phyloP scores from a whole-genome alignment of 1,140 invertebrate genomes.

The Drosophila pseudoobscura region DNA sequence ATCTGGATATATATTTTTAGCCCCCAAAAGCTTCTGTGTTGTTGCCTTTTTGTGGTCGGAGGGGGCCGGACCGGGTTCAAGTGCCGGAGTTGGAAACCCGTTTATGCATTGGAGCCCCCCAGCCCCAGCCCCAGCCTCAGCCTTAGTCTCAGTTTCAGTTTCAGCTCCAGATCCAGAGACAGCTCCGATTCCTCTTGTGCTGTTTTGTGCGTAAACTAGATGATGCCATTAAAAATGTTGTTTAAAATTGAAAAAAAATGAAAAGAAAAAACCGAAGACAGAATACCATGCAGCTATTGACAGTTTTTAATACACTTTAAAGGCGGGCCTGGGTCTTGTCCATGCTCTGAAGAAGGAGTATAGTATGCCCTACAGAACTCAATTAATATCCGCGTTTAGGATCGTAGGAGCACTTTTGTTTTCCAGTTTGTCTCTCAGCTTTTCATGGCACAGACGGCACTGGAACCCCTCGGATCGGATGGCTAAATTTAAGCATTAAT shows the following conservation, averaged over 20 bases:
- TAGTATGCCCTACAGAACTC: too few species aligned
- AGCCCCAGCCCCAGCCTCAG: background rate
- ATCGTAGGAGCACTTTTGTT: too few species aligned
- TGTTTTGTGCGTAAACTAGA: slow-evolving; percentile 41
- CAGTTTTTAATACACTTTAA: slow-evolving; percentile 9
- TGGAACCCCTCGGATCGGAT: too few species aligned
- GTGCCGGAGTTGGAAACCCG: slow-evolving; percentile 24
- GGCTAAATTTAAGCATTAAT: too few species aligned
- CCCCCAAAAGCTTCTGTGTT: slow-evolving; percentile 19
- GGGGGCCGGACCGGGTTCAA: slow-evolving; percentile 47
- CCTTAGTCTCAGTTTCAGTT: background rate
- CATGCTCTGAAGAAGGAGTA: too few species aligned
- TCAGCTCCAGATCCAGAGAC: background rate
- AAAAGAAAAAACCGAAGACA: background rate
- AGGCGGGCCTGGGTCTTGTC: too few species aligned
- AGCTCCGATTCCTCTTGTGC: too few species aligned
- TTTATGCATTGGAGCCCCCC: slow-evolving; percentile 16
- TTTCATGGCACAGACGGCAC: too few species aligned
- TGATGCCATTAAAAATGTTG: slow-evolving; percentile 55
- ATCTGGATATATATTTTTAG: slow-evolving; percentile 53
- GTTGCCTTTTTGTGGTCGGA: slow-evolving; percentile 16
- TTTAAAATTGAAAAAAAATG: slow-evolving; percentile 40
- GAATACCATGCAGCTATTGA: slow-evolving; percentile 13
- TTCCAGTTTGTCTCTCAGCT: too few species aligned
- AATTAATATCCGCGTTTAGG: too few species aligned